Percentiles rank a stretch among this genome's conserved stretches.
These are phyloP conservation scores for Bradynema listronoti DNA, from an alignment of 1,140 invertebrate genomes.

Conservation along the genomic window DNA sequence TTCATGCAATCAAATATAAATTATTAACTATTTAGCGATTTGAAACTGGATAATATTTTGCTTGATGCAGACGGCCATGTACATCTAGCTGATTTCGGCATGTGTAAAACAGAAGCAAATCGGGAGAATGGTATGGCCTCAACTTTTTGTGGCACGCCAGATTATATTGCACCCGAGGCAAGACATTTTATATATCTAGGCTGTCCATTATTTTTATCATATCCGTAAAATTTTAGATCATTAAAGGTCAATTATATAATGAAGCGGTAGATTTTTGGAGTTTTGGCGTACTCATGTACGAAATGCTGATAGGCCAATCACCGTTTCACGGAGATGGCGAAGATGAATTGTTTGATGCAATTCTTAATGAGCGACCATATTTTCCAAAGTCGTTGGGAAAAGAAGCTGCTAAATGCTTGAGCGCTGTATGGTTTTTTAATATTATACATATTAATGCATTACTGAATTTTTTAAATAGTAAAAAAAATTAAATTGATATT, in stretches of 20 bases:
- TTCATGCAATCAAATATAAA: neutral
- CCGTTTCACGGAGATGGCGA: slow-evolving; percentile 86
- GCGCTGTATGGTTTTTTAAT: slow-evolving; percentile 66
- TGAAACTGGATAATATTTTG: slow-evolving; percentile 97
- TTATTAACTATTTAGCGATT: slow-evolving; percentile 67
- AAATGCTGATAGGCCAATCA: slow-evolving; percentile 69
- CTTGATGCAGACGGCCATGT: slow-evolving; percentile 94
- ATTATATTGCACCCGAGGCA: slow-evolving; percentile 84
- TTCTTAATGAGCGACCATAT: slow-evolving; percentile 92
- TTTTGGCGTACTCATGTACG: slow-evolving; percentile 61
- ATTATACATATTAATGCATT: neutral
- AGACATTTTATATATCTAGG: slow-evolving; percentile 13
- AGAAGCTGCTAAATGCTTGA: slow-evolving; percentile 90
- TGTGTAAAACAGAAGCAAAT: slow-evolving; percentile 67
- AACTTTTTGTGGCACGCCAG: slow-evolving; percentile 73
- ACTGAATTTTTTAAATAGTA: too few species aligned
- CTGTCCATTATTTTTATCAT: slow-evolving; percentile 20
- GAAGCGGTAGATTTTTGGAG: slow-evolving; percentile 95
- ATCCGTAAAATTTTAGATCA: too few species aligned
- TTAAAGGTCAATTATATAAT: slow-evolving; percentile 93
- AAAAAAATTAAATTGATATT: too few species aligned
- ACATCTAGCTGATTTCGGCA: slow-evolving; percentile 94
- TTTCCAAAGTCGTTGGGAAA: slow-evolving; percentile 94
- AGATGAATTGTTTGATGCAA: slow-evolving; percentile 80
- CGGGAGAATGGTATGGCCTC: slow-evolving; percentile 58